phyloP scores from a whole-genome alignment of 2,888 invertebrate genomes.

The Drymonia ruficornis region DNA sequence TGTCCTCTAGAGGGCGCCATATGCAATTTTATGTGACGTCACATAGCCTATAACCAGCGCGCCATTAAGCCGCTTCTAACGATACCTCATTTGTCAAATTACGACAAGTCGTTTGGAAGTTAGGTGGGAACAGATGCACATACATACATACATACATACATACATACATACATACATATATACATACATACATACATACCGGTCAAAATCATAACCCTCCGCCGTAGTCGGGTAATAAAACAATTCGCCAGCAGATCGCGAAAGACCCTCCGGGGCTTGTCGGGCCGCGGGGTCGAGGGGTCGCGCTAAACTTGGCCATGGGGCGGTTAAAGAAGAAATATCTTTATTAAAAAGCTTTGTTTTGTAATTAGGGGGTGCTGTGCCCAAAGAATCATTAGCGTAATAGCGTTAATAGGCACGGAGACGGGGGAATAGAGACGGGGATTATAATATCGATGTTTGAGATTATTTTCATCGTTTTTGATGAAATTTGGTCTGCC shows the following conservation, averaged over 20 bases:
- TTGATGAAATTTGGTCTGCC: background rate
- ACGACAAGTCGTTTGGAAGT: no score
- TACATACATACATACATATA: no score
- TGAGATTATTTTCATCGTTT: background rate
- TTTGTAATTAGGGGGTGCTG: slow-evolving; percentile 71
- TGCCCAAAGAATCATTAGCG: slow-evolving; percentile 67
- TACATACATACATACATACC: no score
- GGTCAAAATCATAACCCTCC: no score
- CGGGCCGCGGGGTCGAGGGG: background rate
- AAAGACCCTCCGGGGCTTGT: background rate
- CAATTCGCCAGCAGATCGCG: background rate
- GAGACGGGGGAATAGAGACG: slow-evolving; percentile 42
- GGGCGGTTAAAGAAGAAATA: slow-evolving; percentile 58
- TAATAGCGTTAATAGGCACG: slow-evolving; percentile 73
- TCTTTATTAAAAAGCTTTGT: slow-evolving; percentile 78
- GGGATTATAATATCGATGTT: slow-evolving; percentile 23
- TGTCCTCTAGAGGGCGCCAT: no score
- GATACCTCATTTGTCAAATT: no score
- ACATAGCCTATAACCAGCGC: no score
- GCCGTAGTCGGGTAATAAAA: no score
- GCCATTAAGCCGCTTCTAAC: no score
- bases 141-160: no score
- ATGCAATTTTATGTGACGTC: no score
- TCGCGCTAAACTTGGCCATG: slow-evolving; percentile 9
- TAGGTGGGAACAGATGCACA: no score